Base-by-base conservation (phyloP, 2,888 invertebrate species). In the Acrobasis repandana region DNA sequence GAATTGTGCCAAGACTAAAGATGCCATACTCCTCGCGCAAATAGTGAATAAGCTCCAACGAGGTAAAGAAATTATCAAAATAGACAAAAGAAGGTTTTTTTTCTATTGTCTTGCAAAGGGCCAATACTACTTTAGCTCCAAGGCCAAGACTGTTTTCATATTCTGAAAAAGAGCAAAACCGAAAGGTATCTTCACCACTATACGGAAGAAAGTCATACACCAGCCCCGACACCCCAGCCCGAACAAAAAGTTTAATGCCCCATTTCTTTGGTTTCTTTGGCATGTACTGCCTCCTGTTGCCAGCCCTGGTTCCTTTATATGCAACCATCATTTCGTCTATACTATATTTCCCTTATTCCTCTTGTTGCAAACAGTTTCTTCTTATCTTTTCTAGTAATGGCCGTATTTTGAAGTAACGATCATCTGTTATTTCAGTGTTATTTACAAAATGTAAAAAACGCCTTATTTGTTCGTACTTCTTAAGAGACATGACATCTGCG, bases 321-420 rank as follows among this genome's bases (percentile, higher is more conserved):
- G 74, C 67, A 10, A 81, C 65, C 74, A 79, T 79, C 76, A 78
- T 77, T 63, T 83, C 78, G 64, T 79, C 79, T 9, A 74, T 20
- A 4, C 20, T 20, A 20, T 20, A 20, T 20, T 20, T 20, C 4
- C 20, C 20, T 20, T 20, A 2, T 10, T 36, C 10, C 2, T 36
- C 36, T 9, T 10, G 10, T 36, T 36, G 9, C 36, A 36, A 36
- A 10, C 36, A 36, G 36, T 36, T 36, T 8, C 6, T 10, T 10
- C 36, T 9, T 9, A 36, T 36, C 9, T 10, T 36, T 10, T 36
- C 36, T 10, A 36, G 1, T 36, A 36, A 10, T 9, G 36, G 36
- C 10, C 36, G 9, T 36, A 36, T 36, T 36, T 36, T 36, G 36
- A 10, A 36, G 6, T 36, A 36, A 4, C 36, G 9, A 8, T 36